Percentiles rank a stretch among this genome's conserved stretches.
phyloP scores from a whole-genome alignment of 30 jellyfish, hydroid and myxozoan species.

The Pelagia noctiluca region DNA sequence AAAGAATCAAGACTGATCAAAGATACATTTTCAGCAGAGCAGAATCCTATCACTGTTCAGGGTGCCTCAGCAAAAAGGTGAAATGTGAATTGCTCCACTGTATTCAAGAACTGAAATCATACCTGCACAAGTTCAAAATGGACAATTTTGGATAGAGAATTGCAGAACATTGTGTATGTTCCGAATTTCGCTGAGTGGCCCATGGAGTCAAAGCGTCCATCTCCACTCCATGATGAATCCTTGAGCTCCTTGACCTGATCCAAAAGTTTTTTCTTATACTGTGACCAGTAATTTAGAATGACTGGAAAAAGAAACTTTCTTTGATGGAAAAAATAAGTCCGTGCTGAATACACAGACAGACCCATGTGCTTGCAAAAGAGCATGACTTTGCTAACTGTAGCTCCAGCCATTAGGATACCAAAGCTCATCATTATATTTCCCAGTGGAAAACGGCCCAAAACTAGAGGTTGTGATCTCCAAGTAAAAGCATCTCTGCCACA shows the following conservation, averaged over 20 bases:
- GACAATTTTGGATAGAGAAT: slow-evolving; percentile 8
- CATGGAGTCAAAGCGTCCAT: slow-evolving; percentile 56
- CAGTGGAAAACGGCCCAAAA: slow-evolving; percentile 21
- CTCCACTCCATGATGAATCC: slow-evolving; percentile 52
- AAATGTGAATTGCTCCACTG: not conserved
- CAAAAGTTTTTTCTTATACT: not conserved
- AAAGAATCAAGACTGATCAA: no score
- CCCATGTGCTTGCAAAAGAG: slow-evolving; percentile 39
- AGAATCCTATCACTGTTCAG: no score
- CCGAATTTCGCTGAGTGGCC: slow-evolving; percentile 49
- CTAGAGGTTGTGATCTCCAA: slow-evolving; percentile 23
- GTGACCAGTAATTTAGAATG: slow-evolving; percentile 17
- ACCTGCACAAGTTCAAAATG: slow-evolving; percentile 39
- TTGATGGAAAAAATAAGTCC: slow-evolving; percentile 39
- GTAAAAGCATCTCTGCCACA: slow-evolving; percentile 14
- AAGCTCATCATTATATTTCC: slow-evolving; percentile 30
- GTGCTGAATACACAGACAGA: not conserved
- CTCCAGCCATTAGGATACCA: slow-evolving; percentile 42
- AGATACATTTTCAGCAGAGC: no score
- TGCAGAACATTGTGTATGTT: slow-evolving; percentile 28
- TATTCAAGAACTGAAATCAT: not conserved
- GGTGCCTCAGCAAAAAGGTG: no score
- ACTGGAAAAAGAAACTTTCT: slow-evolving; percentile 42
- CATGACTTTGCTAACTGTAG: slow-evolving; percentile 19
- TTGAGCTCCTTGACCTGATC: not conserved